Percentiles rank a stretch among this genome's conserved stretches.
These are phyloP conservation scores for Palaemon carinicauda DNA, from an alignment of 1,140 invertebrate genomes.

Conservation along the genomic window DNA sequence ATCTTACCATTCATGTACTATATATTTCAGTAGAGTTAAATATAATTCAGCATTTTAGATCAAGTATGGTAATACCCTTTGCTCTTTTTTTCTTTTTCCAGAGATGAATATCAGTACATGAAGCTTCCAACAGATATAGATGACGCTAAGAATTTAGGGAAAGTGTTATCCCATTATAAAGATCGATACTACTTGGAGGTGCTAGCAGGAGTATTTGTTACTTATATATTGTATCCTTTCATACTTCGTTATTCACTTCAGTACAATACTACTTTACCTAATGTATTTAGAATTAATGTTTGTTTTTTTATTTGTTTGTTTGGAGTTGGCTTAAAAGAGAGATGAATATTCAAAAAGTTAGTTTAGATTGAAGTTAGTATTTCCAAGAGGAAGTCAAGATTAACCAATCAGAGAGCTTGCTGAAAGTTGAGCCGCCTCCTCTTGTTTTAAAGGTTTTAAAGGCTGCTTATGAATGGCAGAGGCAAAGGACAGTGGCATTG, in stretches of 20 bases:
- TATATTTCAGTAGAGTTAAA: too few species aligned
- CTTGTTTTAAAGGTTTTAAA: too few species aligned
- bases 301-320: too few species aligned
- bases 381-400: background rate
- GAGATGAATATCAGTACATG: slow-evolving; percentile 86
- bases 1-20: too few species aligned
- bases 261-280: too few species aligned
- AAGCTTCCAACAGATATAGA: slow-evolving; percentile 94
- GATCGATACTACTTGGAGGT: slow-evolving; percentile 94
- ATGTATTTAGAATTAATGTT: too few species aligned
- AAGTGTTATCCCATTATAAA: slow-evolving; percentile 91
- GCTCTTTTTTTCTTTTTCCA: slow-evolving; percentile 69
- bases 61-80: background rate
- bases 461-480: too few species aligned
- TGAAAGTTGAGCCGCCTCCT: too few species aligned
- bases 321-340: background rate
- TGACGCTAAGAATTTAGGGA: slow-evolving; percentile 94
- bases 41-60: too few species aligned
- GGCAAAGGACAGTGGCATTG: too few species aligned
- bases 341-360: background rate
- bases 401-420: background rate
- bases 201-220: slow-evolving; percentile 84
- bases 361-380: background rate
- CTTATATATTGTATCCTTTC: slow-evolving; percentile 99
- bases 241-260: too few species aligned